phyloP scores from a whole-genome alignment of 2,888 invertebrate species.

The Plebejus melissa region DNA sequence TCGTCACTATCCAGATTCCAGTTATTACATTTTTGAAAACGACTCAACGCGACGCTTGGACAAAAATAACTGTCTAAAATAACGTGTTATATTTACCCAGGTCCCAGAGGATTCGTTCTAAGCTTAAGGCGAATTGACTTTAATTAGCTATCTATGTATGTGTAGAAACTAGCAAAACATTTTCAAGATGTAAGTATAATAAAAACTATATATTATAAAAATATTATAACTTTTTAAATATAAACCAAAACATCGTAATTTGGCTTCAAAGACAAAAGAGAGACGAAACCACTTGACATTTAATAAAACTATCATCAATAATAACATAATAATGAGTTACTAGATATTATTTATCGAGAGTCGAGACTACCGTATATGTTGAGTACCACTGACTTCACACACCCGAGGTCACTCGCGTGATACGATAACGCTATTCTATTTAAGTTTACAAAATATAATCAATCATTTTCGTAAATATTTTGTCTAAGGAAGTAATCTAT shows the following conservation, averaged over 20 bases:
- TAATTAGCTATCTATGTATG: neutral
- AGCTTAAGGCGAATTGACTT: neutral
- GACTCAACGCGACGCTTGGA: no score
- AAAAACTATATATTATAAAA: no score
- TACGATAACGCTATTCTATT: conserved; percentile 15
- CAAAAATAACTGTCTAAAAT: no score
- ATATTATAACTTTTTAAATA: neutral
- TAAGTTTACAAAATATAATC: neutral
- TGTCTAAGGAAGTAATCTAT: conserved; percentile 14
- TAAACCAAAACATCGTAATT: neutral
- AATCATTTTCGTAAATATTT: conserved; percentile 21
- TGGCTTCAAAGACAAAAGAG: neutral
- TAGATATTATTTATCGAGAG: neutral
- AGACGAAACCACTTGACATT: no score
- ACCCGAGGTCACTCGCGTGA: conserved; percentile 19
- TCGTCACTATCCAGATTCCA: neutral
- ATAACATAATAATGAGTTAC: neutral
- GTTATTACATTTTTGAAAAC: no score
- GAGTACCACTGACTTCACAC: neutral
- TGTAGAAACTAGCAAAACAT: no score
- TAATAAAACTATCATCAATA: no score
- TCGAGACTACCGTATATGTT: neutral
- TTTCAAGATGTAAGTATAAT: no score
- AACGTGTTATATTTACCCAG: neutral
- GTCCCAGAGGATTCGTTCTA: neutral